phyloP scores from a whole-genome alignment of 2,113 vertebrate genomes.

The Neodon shergylaensis region DNA sequence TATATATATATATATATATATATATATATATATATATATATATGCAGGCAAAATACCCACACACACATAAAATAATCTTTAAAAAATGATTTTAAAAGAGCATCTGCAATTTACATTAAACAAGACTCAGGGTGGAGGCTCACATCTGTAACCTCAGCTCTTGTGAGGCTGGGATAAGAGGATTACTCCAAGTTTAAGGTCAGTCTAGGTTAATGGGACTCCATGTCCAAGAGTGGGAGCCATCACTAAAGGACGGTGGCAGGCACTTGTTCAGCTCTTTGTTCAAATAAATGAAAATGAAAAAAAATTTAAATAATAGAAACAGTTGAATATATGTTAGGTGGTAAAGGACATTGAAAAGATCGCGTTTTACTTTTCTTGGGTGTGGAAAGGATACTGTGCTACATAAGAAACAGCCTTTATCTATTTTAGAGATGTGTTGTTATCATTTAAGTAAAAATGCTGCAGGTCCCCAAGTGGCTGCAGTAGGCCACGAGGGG shows the following conservation, averaged over 20 bases:
- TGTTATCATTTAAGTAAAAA: no score
- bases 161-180: not conserved
- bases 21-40: not conserved
- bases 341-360: not conserved
- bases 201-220: not conserved
- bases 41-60: not conserved
- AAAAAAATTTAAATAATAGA: not conserved
- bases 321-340: slow-evolving; percentile 1
- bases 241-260: not conserved
- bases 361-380: not conserved
- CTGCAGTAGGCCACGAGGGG: no score
- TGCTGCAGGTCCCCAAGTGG: no score
- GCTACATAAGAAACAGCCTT: not conserved
- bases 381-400: not conserved
- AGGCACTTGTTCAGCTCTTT: not conserved
- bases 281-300: not conserved
- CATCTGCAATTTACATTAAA: not conserved
- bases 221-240: not conserved
- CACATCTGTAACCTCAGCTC: not conserved
- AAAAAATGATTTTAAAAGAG: not conserved
- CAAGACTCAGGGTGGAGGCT: not conserved
- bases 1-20: not conserved
- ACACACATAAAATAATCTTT: not conserved
- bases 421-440: not conserved
- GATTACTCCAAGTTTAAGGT: not conserved